Evolutionary conservation across 2,797 vertebrate species (phyloP).

Genomic region (Hylomyscus alleni): DNA sequence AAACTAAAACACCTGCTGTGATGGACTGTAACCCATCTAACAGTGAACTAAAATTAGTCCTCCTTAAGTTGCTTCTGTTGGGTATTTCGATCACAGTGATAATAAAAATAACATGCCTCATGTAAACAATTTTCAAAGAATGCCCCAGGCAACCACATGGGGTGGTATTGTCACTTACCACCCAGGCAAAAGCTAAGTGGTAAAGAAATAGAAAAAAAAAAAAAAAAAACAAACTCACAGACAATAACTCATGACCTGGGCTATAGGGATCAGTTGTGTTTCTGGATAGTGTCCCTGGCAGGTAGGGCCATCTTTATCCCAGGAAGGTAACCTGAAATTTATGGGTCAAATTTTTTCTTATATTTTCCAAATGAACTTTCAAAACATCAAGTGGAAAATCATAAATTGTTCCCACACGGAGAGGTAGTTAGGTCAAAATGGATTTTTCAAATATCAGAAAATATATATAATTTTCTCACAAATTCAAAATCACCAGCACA

Average conservation of each 20-base stretch:
- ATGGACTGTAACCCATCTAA: background rate
- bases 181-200: background rate
- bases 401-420: constrained; percentile 19
- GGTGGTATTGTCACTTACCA: background rate
- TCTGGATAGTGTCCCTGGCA: background rate
- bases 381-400: constrained; percentile 70
- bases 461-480: constrained; percentile 74
- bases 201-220: constrained; percentile 28
- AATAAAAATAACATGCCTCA: background rate
- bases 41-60: background rate
- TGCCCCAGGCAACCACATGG: background rate
- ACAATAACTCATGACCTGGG: background rate
- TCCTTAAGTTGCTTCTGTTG: background rate
- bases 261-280: background rate
- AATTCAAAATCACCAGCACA: constrained; percentile 54
- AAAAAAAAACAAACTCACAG: no score
- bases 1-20: background rate
- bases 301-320: background rate
- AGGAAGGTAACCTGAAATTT: constrained; percentile 62
- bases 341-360: constrained; percentile 35
- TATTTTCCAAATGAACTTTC: constrained; percentile 74
- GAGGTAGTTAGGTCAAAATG: constrained; percentile 71
- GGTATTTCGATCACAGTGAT: background rate
- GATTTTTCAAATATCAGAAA: constrained; percentile 79
- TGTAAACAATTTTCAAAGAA: background rate